Evolutionary conservation across 2,797 vertebrate genomes (phyloP).

Genomic region (Toxotes lorentzi): DNA sequence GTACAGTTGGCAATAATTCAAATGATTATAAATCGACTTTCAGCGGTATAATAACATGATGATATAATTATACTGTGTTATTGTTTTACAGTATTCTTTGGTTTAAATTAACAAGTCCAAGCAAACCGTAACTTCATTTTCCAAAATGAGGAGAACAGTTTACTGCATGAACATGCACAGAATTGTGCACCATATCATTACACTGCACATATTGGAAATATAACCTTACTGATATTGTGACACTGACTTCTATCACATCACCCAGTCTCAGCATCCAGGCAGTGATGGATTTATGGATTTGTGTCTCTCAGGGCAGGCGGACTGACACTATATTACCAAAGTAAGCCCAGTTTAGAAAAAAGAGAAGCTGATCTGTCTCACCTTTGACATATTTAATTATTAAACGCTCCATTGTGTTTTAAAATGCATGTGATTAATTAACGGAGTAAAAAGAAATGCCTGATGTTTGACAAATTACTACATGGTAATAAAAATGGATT

Average conservation of each 20-base stretch:
- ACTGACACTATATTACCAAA: not conserved
- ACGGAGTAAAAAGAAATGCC: too few species aligned
- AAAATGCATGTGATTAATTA: not conserved
- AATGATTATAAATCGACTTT: not conserved
- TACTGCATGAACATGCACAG: not conserved
- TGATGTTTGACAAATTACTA: not conserved
- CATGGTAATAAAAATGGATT: not conserved
- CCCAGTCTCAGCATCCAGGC: not conserved
- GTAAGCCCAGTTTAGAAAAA: not conserved
- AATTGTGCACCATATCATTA: not conserved
- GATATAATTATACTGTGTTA: not conserved
- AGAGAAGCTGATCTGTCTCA: not conserved
- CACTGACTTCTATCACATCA: not conserved
- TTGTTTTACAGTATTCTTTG: not conserved
- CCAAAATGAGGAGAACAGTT: not conserved
- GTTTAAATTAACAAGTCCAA: not conserved
- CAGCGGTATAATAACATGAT: not conserved
- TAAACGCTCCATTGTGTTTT: not conserved
- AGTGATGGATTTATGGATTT: not conserved
- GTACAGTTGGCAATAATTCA: too few species aligned
- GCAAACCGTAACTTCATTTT: not conserved
- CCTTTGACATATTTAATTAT: not conserved
- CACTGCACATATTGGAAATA: not conserved
- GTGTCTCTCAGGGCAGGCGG: not conserved
- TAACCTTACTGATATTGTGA: not conserved